Evolutionary conservation across 2,113 vertebrate genomes (phyloP), one percentile per base, ranked within the genome.

Genomic region (Hipposideros armiger): DNA sequence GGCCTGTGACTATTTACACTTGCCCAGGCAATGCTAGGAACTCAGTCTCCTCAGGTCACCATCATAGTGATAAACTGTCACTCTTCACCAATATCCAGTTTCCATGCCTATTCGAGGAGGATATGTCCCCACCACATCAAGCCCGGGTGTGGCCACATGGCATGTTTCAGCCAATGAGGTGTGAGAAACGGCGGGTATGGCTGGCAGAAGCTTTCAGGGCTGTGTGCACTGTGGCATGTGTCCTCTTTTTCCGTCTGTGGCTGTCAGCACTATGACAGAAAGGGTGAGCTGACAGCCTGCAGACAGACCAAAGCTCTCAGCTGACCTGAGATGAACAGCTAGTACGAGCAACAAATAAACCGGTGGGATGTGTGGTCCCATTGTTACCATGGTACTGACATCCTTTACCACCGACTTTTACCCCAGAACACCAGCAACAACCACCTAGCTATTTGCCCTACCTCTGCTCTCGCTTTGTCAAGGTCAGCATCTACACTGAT

Each of bases 381-480:
- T 40, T 15, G 32, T 36, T 42, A 7, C 24, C 36, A 1, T 16
- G 19, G 6, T 3, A 26, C 62, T 16, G 24, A 45, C 4, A 4
- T 2, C n/a, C 24, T 76, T 76, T n/a, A 36, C 32, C 69, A 3
- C 30, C 10, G 5, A 32, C 15, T 17, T 36, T 54, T 1, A 32
- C 9, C 45, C 40, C 11, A 17, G 42, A 88, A 84, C 32, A 64
- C 50, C 50, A 15, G 22, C 14, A 76, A 28, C 28, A 15, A 7
- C 22, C 2, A 0, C 52, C 42, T 24, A 28, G 15, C 22, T n/a
- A 4, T 22, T 40, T n/a, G 4, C 19, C 9, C 10, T 22, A 2
- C 4, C 7, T n/a, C n/a, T 14, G 5, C n/a, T 4, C 0, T 32
- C 45, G 19, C 19, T 80, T 66, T 40, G 4, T 40, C 54, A 54